Conservation (phyloP, 2,888 invertebrate genomes). For the Abrostola tripartita region DNA sequence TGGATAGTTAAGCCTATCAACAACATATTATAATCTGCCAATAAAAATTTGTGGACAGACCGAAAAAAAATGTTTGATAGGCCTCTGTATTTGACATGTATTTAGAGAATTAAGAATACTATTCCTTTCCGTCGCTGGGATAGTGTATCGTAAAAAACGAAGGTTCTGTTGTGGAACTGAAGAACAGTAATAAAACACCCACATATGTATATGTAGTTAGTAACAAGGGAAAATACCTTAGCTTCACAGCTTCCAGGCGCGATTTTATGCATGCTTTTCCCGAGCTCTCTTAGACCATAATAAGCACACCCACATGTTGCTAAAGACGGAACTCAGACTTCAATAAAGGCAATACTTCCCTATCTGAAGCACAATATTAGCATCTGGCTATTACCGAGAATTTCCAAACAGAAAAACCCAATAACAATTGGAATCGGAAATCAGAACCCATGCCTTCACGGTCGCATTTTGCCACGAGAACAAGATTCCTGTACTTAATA, state of each 20-base stretch:
- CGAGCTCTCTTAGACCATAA: neutral
- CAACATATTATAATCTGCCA: neutral
- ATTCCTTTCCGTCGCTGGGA: no score
- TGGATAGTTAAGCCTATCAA: neutral
- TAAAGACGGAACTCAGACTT: conserved; percentile 3
- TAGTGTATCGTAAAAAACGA: no score
- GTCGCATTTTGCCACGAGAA: neutral
- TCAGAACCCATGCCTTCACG: neutral
- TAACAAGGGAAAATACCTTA: no score
- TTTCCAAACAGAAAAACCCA: conserved; percentile 7
- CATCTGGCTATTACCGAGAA: neutral
- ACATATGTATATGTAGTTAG: no score
- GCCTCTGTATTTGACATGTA: no score
- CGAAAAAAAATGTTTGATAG: no score
- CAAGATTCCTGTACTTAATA: neutral
- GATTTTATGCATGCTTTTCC: no score
- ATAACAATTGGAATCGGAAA: conserved; percentile 1
- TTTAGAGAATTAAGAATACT: no score
- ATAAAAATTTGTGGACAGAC: no score
- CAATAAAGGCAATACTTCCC: neutral
- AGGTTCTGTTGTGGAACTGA: no score
- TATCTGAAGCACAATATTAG: neutral
- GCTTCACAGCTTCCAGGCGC: no score
- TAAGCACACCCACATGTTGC: neutral
- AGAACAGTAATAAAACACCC: no score